Base-by-base conservation (phyloP, 2,797 vertebrate genomes). In the Sebastes itinus region DNA sequence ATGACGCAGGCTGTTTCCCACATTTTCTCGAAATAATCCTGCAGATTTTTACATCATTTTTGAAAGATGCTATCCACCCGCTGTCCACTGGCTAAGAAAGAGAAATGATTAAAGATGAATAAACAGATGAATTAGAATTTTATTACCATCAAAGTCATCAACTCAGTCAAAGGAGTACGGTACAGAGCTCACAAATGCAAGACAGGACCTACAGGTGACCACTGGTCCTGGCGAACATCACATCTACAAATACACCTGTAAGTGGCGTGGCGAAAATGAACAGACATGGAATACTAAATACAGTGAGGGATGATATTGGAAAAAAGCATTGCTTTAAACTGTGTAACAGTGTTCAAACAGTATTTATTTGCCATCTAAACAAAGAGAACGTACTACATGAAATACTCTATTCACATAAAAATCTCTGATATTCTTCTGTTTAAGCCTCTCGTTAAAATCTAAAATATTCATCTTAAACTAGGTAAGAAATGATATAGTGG, bases 91-190 rank as follows among this genome's bases (percentile, higher is more conserved):
- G 25, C 32, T 33, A 2, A 20, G 30, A 6, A 6, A 68, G n/a
- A 80, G 80, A 93, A 25, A 67, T 32, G 32, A 55, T 56, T 20
- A 65, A 70, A 69, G 49, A 52, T 14, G 23, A 54, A 74, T 74
- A 72, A 88, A 92, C 66, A 69, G 84, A 92, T 91, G 62, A 89
- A 83, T 72, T 83, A 32, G 56, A 83, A 86, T 92, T 92, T 92
- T 92, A 93, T 92, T 95, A 94, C 90, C 92, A 94, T 94, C 88
- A 94, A 94, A 94, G 88, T 93, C 87, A 93, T 94, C 69, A 94
- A 94, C 86, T 94, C 83, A 87, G 88, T 95, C 84, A 91, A 91
- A 93, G 77, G 87, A 92, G 91, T 88, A 95, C 89, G 78, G 80
- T 92, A 95, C 89, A 93, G 83, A 93, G 91, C 86, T 94, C 92